Evolutionary conservation across 1,140 invertebrate species (phyloP), one percentile per base, ranked within the genome.

Genomic region (Drosophila bocki): DNA sequence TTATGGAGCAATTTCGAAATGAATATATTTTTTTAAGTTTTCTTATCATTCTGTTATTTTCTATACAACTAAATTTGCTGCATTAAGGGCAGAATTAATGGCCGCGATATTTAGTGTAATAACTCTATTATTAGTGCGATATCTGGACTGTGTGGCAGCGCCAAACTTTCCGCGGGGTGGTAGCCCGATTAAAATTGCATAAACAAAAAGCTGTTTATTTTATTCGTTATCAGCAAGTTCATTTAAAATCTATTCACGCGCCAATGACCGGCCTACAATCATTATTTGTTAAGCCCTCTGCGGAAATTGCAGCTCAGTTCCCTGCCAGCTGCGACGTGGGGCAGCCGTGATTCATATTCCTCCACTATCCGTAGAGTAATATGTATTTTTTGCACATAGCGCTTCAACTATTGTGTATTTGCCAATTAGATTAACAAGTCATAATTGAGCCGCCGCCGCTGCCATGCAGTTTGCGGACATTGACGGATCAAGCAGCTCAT

Each of bases 181-280:
- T 54, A 54, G 13, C 53, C 33, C 53, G 53, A 19, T 6, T 15
- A 37, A 29, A 63, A 63, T 62, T 65, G 48, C 48, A 29, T 70
- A 70, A 70, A 54, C 67, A 44, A 41, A 53, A 45, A 65, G 42
- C 42, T 60, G 62, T 64, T 64, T 64, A 44, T 39, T 45, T n/a
- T 15, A 29, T 65, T 68, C 37, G 37, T 70, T 67, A 70, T 70
- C 45, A 70, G 22, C 39, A 32, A 19, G 6, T n/a, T 32, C 13
- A 29, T 76, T 77, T 33, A 41, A 77, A 77, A 59, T 42, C 56
- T 7, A 37, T 61, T 77, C 39, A 39, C 56, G 75, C 75, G 74
- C 75, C 74, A 75, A 70, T 54, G 61, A 29, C 37, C 19, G 47
- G 19, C 67, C 26, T 35, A 29, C 37, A 22, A 69, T 13, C n/a